These are phyloP conservation scores for Phocides pigmalion DNA, from an alignment of 1,140 invertebrate genomes.

Conservation along the genomic window DNA sequence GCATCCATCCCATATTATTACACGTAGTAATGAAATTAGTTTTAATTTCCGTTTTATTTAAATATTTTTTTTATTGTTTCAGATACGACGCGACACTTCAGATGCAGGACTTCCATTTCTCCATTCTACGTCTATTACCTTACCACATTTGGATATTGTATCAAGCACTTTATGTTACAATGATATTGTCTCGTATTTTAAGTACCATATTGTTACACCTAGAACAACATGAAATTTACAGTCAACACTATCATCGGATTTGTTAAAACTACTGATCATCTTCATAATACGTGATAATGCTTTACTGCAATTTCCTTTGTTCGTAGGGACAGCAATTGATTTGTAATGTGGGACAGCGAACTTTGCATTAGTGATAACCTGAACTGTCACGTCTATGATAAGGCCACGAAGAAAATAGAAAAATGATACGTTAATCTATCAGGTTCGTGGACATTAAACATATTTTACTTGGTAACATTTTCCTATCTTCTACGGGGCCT, in stretches of 20 bases:
- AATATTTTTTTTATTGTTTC: too few relatives aligned
- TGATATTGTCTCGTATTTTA: slow-evolving; percentile 41
- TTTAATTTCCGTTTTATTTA: too few relatives aligned
- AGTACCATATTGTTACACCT: slow-evolving; percentile 26
- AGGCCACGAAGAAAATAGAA: slow-evolving; percentile 62
- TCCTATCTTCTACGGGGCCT: slow-evolving; percentile 60
- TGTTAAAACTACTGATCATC: slow-evolving; percentile 20
- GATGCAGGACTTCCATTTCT: slow-evolving; percentile 43
- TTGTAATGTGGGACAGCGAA: slow-evolving; percentile 49
- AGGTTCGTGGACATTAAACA: slow-evolving; percentile 56
- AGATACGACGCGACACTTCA: slow-evolving; percentile 57
- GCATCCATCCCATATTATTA: too few relatives aligned
- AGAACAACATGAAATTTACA: slow-evolving; percentile 54
- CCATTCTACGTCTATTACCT: slow-evolving; percentile 37
- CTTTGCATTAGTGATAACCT: slow-evolving; percentile 27
- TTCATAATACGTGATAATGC: slow-evolving; percentile 52
- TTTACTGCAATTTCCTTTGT: slow-evolving; percentile 60
- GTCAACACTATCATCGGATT: slow-evolving; percentile 58
- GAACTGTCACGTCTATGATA: slow-evolving; percentile 37
- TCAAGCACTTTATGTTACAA: slow-evolving; percentile 47
- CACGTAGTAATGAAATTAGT: too few relatives aligned
- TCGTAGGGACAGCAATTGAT: slow-evolving; percentile 45
- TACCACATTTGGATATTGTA: slow-evolving; percentile 43
- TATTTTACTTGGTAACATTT: slow-evolving; percentile 57
- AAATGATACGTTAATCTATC: slow-evolving; percentile 60